Evolutionary conservation across 2,888 invertebrate genomes (phyloP).

Genomic region (Chironomus riparius): DNA sequence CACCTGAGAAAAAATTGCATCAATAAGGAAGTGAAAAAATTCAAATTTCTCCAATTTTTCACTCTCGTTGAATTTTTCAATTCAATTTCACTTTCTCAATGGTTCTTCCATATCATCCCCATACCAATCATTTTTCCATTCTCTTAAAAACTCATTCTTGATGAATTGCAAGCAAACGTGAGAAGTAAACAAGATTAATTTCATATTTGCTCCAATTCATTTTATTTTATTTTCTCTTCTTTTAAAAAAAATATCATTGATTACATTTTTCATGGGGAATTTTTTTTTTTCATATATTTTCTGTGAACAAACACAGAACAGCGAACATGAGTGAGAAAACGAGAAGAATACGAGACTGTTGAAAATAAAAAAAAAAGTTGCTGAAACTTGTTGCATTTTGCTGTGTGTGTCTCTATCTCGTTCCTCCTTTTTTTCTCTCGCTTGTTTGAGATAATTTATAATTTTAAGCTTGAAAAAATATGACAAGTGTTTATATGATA

Average conservation of each 20-base stretch:
- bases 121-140: no score
- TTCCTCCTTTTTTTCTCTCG: neutral
- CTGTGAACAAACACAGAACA: neutral
- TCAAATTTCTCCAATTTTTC: no score
- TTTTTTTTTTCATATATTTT: neutral
- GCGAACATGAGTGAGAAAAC: no score
- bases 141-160: neutral
- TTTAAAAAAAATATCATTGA: neutral
- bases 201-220: neutral
- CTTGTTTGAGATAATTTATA: neutral
- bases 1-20: no score
- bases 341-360: no score
- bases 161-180: conserved; percentile 2
- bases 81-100: no score
- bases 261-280: neutral
- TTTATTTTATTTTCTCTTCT: neutral
- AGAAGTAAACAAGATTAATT: conserved; percentile 6
- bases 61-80: no score
- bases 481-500: neutral
- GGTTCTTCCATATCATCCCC: no score
- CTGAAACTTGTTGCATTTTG: neutral
- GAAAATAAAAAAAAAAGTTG: neutral
- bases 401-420: neutral
- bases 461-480: conserved; percentile 5
- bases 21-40: no score